Evolutionary conservation across 2,113 vertebrate genomes (phyloP).

Genomic region (Laterallus jamaicensis): DNA sequence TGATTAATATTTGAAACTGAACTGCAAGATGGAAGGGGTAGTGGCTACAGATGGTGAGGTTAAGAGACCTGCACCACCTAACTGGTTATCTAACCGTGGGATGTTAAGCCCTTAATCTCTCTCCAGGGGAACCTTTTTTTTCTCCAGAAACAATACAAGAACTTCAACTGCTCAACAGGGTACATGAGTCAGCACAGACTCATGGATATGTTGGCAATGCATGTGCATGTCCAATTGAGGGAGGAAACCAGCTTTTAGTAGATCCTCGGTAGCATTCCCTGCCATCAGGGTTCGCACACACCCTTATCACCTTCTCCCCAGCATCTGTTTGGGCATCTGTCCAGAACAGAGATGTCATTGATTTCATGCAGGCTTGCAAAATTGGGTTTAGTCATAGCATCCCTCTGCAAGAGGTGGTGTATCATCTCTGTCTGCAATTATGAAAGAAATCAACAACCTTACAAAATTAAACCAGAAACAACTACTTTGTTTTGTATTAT

Average conservation of each 20-base stretch:
- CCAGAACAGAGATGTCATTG: neutral
- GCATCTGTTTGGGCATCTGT: slow-evolving; percentile 47
- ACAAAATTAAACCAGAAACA: neutral
- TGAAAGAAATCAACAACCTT: neutral
- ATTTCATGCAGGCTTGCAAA: slow-evolving; percentile 17
- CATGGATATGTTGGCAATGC: fast-evolving
- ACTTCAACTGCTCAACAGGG: neutral
- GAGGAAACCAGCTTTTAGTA: neutral
- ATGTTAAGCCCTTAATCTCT: neutral
- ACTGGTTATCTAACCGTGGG: neutral
- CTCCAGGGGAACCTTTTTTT: neutral
- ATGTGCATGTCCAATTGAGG: neutral
- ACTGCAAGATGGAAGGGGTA: neutral
- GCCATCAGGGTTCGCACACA: neutral
- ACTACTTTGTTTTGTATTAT: neutral
- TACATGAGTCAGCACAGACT: neutral
- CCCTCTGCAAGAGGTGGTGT: neutral
- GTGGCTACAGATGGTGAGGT: neutral
- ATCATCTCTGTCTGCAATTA: neutral
- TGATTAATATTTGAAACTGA: neutral
- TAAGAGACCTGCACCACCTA: neutral
- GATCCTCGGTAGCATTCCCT: neutral
- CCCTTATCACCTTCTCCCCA: neutral
- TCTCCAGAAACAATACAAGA: neutral
- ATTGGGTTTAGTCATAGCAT: slow-evolving; percentile 2